Percentiles rank a stretch among this genome's conserved stretches.
phyloP scores from a whole-genome alignment of 2,888 invertebrate genomes.

The Pinctada fucata region DNA sequence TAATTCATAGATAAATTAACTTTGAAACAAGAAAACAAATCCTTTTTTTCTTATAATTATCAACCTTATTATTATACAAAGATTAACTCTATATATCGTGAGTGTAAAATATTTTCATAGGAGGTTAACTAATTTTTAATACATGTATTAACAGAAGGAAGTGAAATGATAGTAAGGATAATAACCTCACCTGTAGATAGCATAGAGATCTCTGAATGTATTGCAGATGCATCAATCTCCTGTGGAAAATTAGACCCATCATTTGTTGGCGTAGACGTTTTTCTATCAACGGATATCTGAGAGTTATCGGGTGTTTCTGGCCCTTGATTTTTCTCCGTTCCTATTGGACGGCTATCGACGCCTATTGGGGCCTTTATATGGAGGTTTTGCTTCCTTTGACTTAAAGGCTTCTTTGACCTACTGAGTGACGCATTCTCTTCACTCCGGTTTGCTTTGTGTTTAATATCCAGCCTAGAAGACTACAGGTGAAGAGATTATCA shows the following conservation, averaged over 20 bases:
- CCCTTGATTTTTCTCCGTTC: not conserved
- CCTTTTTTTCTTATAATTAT: too few relatives aligned
- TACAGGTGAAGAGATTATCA: not conserved
- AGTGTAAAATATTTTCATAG: too few relatives aligned
- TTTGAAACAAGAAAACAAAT: too few relatives aligned
- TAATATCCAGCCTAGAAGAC: not conserved
- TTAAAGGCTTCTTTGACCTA: not conserved
- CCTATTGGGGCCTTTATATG: not conserved
- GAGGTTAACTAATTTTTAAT: too few relatives aligned
- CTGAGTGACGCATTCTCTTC: not conserved
- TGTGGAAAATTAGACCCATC: conserved; percentile 55
- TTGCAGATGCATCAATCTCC: conserved; percentile 66
- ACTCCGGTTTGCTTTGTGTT: not conserved
- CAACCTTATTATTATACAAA: too few relatives aligned
- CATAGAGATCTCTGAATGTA: conserved; percentile 60
- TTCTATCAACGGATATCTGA: conserved; percentile 47
- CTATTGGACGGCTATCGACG: not conserved
- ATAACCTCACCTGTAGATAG: conserved; percentile 38
- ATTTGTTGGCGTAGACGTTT: conserved; percentile 67
- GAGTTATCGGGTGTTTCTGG: conserved; percentile 52
- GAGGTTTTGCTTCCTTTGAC: not conserved
- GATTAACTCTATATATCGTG: too few relatives aligned
- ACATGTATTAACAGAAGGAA: too few relatives aligned
- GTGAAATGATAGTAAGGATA: too few relatives aligned
- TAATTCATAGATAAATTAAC: too few relatives aligned